Conservation (phyloP, 2,888 invertebrate species). For the Hirudinaria manillensis region DNA sequence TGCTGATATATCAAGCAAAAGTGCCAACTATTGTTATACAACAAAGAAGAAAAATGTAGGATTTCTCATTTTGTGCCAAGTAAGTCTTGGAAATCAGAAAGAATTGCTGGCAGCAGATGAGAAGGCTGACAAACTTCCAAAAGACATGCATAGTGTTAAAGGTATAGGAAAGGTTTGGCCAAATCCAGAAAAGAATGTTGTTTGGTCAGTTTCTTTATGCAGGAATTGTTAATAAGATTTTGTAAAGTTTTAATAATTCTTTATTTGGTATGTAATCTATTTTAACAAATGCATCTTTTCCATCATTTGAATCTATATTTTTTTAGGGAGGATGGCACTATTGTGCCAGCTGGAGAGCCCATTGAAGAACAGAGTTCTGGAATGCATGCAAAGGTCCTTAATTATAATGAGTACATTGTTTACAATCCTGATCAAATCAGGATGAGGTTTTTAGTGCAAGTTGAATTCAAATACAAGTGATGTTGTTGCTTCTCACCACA, state of each 20-base stretch:
- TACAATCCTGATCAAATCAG: constrained; percentile 56
- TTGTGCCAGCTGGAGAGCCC: constrained; percentile 54
- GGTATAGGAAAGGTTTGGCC: constrained; percentile 54
- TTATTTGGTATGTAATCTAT: no score
- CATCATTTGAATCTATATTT: no score
- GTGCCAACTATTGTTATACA: constrained; percentile 58
- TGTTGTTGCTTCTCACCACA: not conserved
- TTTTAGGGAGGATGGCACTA: constrained; percentile 47
- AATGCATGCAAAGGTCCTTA: constrained; percentile 51
- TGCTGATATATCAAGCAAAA: constrained; percentile 58
- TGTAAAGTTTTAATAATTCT: no score
- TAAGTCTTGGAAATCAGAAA: constrained; percentile 52
- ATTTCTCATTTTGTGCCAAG: constrained; percentile 55
- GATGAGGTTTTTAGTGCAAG: constrained; percentile 56
- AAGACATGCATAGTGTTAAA: constrained; percentile 53
- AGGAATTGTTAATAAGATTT: not conserved
- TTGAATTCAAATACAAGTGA: constrained; percentile 55
- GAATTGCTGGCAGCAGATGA: constrained; percentile 53
- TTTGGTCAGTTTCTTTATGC: constrained; percentile 44
- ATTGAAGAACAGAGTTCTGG: constrained; percentile 44
- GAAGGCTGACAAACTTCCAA: constrained; percentile 53
- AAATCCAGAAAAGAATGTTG: constrained; percentile 45
- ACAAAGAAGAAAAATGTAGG: constrained; percentile 51
- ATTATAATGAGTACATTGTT: constrained; percentile 59
- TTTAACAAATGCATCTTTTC: no score